Percentiles rank a stretch among this genome's conserved stretches.
Conservation (phyloP, 1,140 invertebrate species). For the Atta cephalotes region DNA sequence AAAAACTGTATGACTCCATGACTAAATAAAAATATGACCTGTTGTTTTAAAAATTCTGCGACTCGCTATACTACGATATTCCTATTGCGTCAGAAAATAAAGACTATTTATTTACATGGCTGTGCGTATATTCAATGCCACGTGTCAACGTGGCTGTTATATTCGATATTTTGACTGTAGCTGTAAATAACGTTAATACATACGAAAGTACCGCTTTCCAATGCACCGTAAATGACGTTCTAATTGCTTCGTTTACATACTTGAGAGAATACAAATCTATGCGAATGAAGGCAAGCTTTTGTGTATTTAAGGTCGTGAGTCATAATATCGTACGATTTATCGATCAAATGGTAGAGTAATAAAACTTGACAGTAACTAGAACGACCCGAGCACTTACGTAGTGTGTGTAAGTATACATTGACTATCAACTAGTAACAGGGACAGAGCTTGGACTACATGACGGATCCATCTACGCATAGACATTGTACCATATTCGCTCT, state of each 20-base stretch:
- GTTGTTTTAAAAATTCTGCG: constrained; percentile 56
- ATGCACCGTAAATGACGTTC: constrained; percentile 31
- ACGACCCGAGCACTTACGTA: constrained; percentile 12
- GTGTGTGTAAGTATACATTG: constrained; percentile 22
- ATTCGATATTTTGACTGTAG: constrained; percentile 44
- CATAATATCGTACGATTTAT: constrained; percentile 67
- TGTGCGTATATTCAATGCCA: constrained; percentile 40
- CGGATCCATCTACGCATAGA: constrained; percentile 24
- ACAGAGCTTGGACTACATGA: constrained; percentile 30
- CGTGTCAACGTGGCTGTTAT: constrained; percentile 45
- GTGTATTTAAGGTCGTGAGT: constrained; percentile 59
- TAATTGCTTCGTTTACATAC: constrained; percentile 41
- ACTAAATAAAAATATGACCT: constrained; percentile 59
- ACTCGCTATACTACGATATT: constrained; percentile 11
- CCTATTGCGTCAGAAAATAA: constrained; percentile 54
- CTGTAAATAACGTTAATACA: constrained; percentile 44
- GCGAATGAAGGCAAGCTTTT: constrained; percentile 45
- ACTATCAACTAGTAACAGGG: constrained; percentile 47
- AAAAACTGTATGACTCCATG: constrained; percentile 42
- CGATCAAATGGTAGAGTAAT: constrained; percentile 55
- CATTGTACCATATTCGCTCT: constrained; percentile 15
- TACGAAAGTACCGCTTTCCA: neutral
- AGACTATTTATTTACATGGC: constrained; percentile 56
- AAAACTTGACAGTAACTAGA: constrained; percentile 60
- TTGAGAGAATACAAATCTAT: constrained; percentile 57